A percentile compares a stretch with the other conserved stretches of the same genome.
Conservation (phyloP, 2,797 vertebrate species). For the Anisognathus igniventris region DNA sequence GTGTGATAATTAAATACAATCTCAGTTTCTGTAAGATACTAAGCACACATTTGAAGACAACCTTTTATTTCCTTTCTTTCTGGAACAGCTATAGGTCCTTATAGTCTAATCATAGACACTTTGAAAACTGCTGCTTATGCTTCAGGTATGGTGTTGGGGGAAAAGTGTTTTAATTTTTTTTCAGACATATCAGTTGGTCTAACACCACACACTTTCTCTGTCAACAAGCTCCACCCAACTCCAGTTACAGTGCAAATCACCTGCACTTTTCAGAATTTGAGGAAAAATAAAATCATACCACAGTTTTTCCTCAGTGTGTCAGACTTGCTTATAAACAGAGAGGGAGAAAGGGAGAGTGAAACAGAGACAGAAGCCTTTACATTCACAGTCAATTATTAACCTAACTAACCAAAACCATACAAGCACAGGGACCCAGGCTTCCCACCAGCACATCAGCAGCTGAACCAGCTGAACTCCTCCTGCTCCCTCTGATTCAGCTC, state of each 20-base stretch:
- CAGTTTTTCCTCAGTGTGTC: background rate
- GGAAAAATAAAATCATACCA: background rate
- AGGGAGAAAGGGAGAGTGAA: background rate
- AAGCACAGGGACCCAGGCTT: background rate
- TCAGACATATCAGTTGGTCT: accelerated
- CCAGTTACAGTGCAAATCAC: background rate
- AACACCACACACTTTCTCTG: background rate
- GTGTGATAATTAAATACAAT: background rate
- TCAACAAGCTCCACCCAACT: background rate
- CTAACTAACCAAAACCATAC: background rate
- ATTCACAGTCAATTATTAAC: background rate
- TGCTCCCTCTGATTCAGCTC: background rate
- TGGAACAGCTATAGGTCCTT: background rate
- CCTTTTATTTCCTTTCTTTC: background rate
- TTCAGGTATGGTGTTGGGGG: background rate
- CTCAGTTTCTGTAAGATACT: background rate
- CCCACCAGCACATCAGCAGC: accelerated
- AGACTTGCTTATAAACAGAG: background rate
- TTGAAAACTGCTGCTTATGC: background rate
- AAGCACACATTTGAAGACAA: background rate
- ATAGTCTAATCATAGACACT: background rate
- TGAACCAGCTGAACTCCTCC: background rate
- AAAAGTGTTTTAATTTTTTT: background rate
- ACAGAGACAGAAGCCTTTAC: background rate
- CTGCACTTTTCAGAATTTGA: background rate